Evolutionary conservation across 2,113 vertebrate genomes (phyloP).

Genomic region (Megaceryle maxima): DNA sequence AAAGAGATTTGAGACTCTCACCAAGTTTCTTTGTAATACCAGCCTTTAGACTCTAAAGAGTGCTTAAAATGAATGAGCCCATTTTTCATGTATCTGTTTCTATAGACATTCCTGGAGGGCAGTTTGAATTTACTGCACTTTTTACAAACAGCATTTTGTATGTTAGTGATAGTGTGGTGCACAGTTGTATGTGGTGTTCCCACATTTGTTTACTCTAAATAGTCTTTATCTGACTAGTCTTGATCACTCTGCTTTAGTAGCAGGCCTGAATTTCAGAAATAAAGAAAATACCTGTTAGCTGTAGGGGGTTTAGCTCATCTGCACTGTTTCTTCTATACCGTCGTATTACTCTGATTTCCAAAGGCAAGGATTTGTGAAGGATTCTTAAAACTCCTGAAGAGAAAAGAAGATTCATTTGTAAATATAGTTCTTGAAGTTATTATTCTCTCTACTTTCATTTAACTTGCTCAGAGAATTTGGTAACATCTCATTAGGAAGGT

Average conservation of each 20-base stretch:
- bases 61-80: neutral
- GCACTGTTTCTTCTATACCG: neutral
- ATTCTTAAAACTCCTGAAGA: neutral
- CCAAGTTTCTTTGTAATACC: neutral
- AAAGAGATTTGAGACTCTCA: neutral
- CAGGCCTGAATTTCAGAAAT: slow-evolving; percentile 16
- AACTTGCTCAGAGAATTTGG: slow-evolving; percentile 38
- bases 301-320: neutral
- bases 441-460: slow-evolving; percentile 21
- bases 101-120: neutral
- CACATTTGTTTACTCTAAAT: neutral
- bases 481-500: slow-evolving; percentile 38
- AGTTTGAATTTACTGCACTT: neutral
- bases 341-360: slow-evolving; percentile 21
- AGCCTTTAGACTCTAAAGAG: neutral
- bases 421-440: slow-evolving; percentile 29
- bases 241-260: slow-evolving; percentile 9
- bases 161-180: neutral
- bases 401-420: slow-evolving; percentile 44
- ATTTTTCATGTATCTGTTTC: neutral
- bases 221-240: neutral
- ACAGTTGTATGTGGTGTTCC: neutral
- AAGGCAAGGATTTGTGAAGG: slow-evolving; percentile 26
- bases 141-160: neutral
- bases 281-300: neutral